phyloP scores from a whole-genome alignment of 2,113 vertebrate species.

The Gobius niger region DNA sequence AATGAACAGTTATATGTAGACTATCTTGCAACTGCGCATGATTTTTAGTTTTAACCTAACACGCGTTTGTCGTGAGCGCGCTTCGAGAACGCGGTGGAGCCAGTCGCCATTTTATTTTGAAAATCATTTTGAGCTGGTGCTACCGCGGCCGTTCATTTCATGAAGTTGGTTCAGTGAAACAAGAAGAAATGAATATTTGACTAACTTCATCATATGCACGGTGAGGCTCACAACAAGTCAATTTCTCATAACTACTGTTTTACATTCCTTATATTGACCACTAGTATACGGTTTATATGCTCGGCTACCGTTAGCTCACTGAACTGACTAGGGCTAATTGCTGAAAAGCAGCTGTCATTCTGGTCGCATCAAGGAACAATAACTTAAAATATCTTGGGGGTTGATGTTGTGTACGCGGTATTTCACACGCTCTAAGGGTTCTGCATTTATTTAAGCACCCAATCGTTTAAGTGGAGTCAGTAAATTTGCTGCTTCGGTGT shows the following conservation, averaged over 20 bases:
- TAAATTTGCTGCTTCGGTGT: constrained; percentile 3
- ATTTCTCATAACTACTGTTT: neutral
- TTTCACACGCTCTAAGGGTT: rapidly evolving
- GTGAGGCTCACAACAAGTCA: constrained; percentile 51
- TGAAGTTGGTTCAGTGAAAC: constrained; percentile 65
- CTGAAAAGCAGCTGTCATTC: constrained; percentile 62
- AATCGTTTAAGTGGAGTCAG: neutral
- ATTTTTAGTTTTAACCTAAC: constrained; percentile 57
- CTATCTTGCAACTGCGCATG: constrained; percentile 44
- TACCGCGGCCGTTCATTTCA: constrained; percentile 68
- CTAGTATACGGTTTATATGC: constrained; percentile 2
- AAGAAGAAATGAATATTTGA: constrained; percentile 70
- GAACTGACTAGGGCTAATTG: constrained; percentile 43
- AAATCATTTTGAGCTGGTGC: constrained; percentile 73
- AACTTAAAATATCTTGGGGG: neutral
- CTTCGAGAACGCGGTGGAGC: constrained; percentile 56
- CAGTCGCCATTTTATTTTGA: constrained; percentile 85
- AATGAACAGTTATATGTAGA: no score
- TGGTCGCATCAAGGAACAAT: constrained; percentile 26
- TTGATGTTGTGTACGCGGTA: rapidly evolving
- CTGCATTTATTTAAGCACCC: rapidly evolving
- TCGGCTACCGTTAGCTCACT: constrained; percentile 40
- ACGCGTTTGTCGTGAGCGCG: constrained; percentile 69
- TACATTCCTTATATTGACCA: neutral
- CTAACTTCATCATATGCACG: constrained; percentile 63